Evolutionary conservation across 2,888 invertebrate species (phyloP).

Genomic region (Cacoxenus indagator): DNA sequence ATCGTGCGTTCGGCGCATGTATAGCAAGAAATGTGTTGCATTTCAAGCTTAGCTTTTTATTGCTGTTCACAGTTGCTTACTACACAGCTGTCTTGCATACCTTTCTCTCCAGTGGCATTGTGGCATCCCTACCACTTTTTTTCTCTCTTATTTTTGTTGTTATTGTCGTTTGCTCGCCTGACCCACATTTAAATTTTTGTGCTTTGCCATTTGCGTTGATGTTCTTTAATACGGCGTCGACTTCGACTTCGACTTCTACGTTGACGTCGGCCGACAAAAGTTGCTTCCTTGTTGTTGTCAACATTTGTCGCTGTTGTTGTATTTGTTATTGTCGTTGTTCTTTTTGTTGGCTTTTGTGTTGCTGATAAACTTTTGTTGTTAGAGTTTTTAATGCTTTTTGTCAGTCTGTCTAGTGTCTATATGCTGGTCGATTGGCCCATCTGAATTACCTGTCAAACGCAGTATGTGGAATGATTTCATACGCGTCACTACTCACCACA

Average conservation of each 20-base stretch:
- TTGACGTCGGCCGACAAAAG: constrained; percentile 2
- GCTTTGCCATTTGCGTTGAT: neutral
- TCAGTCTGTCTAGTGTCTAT: neutral
- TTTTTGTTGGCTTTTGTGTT: neutral
- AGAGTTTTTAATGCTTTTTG: neutral
- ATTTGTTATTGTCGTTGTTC: neutral
- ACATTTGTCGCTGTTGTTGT: constrained; percentile 2
- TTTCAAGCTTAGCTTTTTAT: neutral
- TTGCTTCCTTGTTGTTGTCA: neutral
- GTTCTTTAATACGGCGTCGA: neutral
- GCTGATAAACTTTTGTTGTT: neutral
- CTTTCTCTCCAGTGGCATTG: neutral
- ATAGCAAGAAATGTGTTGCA: constrained; percentile 4
- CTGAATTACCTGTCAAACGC: neutral
- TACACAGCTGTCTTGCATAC: neutral
- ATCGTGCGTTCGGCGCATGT: neutral
- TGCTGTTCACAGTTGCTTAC: neutral
- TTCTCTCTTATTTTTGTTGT: neutral
- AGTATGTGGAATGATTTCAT: neutral
- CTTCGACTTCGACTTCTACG: no score
- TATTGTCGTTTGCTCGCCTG: constrained; percentile 12
- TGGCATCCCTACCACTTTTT: neutral
- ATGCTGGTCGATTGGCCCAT: no score
- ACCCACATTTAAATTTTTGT: constrained; percentile 21
- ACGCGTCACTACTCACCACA: neutral